Evolutionary conservation across 1,140 invertebrate genomes (phyloP), one percentile per base, ranked within the genome.

Genomic region (Lepidurus couesii): DNA sequence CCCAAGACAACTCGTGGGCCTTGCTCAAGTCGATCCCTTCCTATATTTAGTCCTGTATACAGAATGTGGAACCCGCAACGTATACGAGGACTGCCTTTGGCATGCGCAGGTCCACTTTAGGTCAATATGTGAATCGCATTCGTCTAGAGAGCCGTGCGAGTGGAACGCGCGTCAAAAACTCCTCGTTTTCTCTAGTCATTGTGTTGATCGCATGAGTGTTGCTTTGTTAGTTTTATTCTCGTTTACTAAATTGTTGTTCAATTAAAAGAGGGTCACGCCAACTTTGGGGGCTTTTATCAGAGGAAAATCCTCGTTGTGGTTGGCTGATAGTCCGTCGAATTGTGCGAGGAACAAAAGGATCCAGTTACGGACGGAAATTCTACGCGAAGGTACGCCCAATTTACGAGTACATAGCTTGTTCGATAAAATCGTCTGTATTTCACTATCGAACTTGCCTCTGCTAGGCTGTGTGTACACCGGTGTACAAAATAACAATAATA

Each of bases 321-420:
- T 65, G 53, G 53, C 8, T 65, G 21, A 21, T 65, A 13, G 8
- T 65, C 53, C 53, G 13, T 65, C 53, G 53, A 65, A 65, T 65
- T 65, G 53, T 65, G 21, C 53, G 53, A 65, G 16, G 53, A 65
- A 65, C 53, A 65, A 65, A 65, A 65, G 53, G 53, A 16, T 65
- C 53, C 21, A 65, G 53, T 65, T 65, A 65, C 53, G n/a, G 53
- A 65, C 53, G 53, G 53, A 65, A 65, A 65, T 21, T 65, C 2
- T 65, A 65, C 53, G 8, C 53, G 21, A 65, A 65, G 53, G 53
- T 65, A 65, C 53, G 53, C 53, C 53, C 53, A 13, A 34, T 34
- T 34, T 34, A 34, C 34, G 34, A 34, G 34, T 34, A 65, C 53
- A 65, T 16, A n/a, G 16, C 21, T 65, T 65, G 1, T 13, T 7